phyloP scores from a whole-genome alignment of 2,797 vertebrate genomes.

The Mus minutoides region DNA sequence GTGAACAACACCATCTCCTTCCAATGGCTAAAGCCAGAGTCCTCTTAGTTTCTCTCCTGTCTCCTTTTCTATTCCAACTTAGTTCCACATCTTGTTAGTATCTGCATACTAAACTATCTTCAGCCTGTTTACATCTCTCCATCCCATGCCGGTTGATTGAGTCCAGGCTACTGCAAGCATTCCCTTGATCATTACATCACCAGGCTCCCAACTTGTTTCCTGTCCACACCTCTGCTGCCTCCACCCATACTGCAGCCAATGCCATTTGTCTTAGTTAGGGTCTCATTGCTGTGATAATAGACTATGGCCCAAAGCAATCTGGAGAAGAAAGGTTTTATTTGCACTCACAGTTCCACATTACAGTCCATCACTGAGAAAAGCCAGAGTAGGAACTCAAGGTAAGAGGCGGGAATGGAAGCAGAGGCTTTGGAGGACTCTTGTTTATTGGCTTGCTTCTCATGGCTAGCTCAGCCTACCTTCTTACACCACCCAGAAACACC shows the following conservation, averaged over 20 bases:
- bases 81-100: not conserved
- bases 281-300: no score
- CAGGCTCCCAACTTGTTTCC: not conserved
- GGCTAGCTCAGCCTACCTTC: not conserved
- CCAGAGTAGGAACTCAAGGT: not conserved
- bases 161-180: not conserved
- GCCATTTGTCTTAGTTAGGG: not conserved
- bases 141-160: not conserved
- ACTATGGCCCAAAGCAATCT: not conserved
- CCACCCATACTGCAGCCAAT: not conserved
- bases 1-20: not conserved
- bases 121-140: not conserved
- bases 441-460: not conserved
- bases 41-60: not conserved
- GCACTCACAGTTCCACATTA: not conserved
- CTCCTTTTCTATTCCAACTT: not conserved
- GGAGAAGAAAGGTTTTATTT: not conserved
- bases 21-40: not conserved
- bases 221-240: not conserved
- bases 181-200: not conserved
- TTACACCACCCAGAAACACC: not conserved
- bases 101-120: not conserved
- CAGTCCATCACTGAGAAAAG: not conserved
- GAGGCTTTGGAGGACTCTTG: not conserved
- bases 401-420: not conserved